A percentile compares a stretch with the other conserved stretches of the same genome.
phyloP scores from a whole-genome alignment of 2,888 invertebrate genomes.

The Aplocera efformata region DNA sequence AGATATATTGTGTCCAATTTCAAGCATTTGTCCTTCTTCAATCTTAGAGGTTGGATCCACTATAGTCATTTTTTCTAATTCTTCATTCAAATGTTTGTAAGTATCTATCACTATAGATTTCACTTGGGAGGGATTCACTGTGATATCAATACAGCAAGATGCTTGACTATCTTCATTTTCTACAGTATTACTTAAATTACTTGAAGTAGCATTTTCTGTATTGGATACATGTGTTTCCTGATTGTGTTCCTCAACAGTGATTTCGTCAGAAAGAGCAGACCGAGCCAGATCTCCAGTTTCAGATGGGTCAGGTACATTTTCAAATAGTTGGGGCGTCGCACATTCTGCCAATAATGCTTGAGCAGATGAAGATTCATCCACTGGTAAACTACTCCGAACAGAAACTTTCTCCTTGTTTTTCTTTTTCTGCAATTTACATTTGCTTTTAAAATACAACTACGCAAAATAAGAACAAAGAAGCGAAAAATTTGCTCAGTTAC shows the following conservation, averaged over 20 bases:
- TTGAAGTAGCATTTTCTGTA: neutral
- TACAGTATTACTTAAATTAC: neutral
- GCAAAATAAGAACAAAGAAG: slow-evolving; percentile 38
- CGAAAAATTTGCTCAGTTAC: slow-evolving; percentile 52
- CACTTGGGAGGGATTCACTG: neutral
- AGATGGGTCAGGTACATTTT: neutral
- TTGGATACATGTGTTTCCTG: no score
- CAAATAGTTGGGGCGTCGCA: neutral
- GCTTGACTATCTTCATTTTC: no score
- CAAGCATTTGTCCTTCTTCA: slow-evolving; percentile 30
- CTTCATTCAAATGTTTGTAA: slow-evolving; percentile 37
- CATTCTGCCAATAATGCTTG: no score
- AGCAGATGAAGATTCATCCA: neutral
- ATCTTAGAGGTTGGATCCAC: slow-evolving; percentile 18
- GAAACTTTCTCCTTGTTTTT: slow-evolving; percentile 41
- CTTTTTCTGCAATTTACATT: slow-evolving; percentile 60
- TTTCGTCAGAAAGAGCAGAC: no score
- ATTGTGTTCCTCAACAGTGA: no score
- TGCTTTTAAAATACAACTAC: slow-evolving; percentile 21
- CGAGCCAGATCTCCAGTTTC: neutral
- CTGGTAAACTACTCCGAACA: neutral
- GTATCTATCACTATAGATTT: slow-evolving; percentile 9
- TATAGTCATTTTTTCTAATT: slow-evolving; percentile 35
- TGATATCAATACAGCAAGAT: neutral
- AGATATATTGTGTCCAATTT: slow-evolving; percentile 26